A percentile compares a stretch with the other conserved stretches of the same genome.
Conservation (phyloP, 2,888 invertebrate species). For the Frankliniella intonsa region DNA sequence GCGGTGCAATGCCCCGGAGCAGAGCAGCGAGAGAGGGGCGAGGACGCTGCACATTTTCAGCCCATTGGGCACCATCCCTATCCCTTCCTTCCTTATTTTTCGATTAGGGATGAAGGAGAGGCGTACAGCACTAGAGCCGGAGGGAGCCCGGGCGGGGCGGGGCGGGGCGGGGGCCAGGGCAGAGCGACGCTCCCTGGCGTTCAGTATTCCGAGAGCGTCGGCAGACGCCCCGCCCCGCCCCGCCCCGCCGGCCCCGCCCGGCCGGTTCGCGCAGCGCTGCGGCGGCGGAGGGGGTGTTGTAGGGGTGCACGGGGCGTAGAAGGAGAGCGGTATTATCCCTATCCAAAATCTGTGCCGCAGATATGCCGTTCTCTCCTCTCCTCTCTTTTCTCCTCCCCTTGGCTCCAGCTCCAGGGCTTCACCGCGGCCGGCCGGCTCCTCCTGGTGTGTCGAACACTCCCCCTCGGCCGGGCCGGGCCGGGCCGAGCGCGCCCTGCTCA, state of each 20-base stretch:
- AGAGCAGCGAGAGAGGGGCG: background rate
- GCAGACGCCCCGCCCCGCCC: background rate
- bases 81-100: background rate
- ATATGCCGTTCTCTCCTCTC: background rate
- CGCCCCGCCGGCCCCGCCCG: background rate
- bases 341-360: background rate
- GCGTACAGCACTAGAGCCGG: too few species aligned
- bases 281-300: background rate
- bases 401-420: background rate
- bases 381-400: background rate
- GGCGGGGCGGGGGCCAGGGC: background rate
- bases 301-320: background rate
- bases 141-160: background rate
- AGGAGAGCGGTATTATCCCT: background rate
- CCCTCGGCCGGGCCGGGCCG: too few species aligned
- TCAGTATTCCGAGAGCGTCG: slow-evolving; percentile 11
- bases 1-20: background rate
- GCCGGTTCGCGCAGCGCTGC: background rate
- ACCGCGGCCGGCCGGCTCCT: too few species aligned
- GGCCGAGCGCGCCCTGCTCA: too few species aligned
- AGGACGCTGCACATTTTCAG: background rate
- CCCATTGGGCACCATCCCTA: background rate
- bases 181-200: background rate
- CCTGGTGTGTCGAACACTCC: too few species aligned
- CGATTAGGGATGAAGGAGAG: background rate